Conservation (phyloP, 2,113 vertebrate species). For the Eubucco bourcierii region DNA sequence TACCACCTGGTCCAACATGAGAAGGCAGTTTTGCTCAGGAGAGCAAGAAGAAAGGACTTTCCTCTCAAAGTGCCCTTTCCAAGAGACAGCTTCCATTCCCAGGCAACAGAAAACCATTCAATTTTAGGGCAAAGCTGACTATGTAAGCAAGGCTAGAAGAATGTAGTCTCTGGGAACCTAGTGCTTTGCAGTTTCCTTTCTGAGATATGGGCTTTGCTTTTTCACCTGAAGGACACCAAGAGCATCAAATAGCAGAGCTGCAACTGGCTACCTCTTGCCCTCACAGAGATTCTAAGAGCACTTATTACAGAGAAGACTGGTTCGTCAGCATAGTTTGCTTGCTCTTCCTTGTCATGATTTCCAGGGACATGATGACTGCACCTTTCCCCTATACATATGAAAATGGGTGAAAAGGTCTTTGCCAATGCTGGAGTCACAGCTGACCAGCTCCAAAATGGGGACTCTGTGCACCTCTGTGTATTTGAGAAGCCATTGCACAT, state of each 20-base stretch:
- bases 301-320: background rate
- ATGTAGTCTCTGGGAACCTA: background rate
- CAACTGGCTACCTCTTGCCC: background rate
- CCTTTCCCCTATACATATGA: background rate
- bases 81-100: background rate
- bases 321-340: background rate
- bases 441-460: accelerated
- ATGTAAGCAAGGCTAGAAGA: background rate
- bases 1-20: background rate
- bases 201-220: background rate
- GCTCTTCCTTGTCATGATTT: background rate
- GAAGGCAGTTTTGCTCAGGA: background rate
- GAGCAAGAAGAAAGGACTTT: background rate
- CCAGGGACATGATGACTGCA: background rate
- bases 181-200: background rate
- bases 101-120: background rate
- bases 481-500: background rate
- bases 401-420: background rate
- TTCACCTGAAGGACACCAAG: background rate
- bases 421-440: background rate
- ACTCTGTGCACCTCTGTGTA: background rate
- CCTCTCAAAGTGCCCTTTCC: background rate
- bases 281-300: background rate
- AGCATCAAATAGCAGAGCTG: background rate
- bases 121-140: background rate